Conservation (phyloP, 2,113 vertebrate genomes). For the Puma concolor region DNA sequence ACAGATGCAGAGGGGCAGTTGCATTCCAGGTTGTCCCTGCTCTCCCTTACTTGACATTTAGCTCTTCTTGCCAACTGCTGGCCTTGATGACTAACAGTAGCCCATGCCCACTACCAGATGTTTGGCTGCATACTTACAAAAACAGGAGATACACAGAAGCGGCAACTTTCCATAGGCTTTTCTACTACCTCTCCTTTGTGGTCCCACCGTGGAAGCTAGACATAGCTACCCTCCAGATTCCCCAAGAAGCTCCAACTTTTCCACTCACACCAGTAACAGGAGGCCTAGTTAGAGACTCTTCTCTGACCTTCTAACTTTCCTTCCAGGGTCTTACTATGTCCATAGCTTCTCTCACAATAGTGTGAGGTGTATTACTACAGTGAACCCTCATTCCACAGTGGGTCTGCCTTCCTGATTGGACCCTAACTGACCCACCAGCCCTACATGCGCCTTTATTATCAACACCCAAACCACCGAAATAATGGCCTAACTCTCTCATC, state of each 20-base stretch:
- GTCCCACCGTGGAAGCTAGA: not conserved
- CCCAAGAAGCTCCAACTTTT: not conserved
- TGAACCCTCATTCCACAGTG: not conserved
- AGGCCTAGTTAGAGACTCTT: not conserved
- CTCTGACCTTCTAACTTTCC: not conserved
- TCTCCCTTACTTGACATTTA: not conserved
- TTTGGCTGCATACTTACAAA: not conserved
- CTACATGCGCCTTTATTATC: not conserved
- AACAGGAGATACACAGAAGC: not conserved
- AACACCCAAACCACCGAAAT: not conserved
- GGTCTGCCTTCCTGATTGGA: not conserved
- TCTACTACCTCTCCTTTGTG: not conserved
- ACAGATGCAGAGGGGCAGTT: not conserved
- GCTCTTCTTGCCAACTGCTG: not conserved
- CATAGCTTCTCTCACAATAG: not conserved
- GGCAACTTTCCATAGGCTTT: not conserved
- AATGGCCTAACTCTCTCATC: not conserved
- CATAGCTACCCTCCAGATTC: not conserved
- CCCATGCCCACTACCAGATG: not conserved
- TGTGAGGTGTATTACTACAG: not conserved
- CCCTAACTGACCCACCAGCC: not conserved
- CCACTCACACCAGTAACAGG: not conserved
- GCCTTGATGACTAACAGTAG: not conserved
- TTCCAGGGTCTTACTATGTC: not conserved
- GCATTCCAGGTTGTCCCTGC: not conserved